Percentiles rank a stretch among this genome's conserved stretches.
Evolutionary conservation across 2,888 invertebrate genomes (phyloP).

Genomic region (Hemicrepidius hirtus): DNA sequence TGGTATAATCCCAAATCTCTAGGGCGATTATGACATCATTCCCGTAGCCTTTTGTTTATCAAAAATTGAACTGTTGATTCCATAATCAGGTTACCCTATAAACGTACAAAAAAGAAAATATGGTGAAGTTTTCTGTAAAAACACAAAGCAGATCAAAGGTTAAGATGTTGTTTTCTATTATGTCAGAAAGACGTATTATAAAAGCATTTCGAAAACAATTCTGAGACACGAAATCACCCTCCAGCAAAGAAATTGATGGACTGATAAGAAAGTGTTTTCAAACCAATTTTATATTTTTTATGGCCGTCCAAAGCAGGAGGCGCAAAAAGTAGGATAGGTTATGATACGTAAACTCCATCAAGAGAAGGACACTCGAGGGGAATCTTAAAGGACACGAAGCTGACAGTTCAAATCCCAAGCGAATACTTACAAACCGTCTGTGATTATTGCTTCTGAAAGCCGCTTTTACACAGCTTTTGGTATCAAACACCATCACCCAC

Average conservation of each 20-base stretch:
- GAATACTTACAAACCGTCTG: slow-evolving; percentile 44
- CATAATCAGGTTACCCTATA: too few relatives aligned
- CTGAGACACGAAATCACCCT: background rate
- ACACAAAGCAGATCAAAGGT: too few relatives aligned
- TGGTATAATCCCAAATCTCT: too few relatives aligned
- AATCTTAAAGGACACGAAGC: slow-evolving; percentile 47
- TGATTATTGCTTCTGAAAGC: slow-evolving; percentile 47
- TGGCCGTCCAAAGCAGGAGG: slow-evolving; percentile 33
- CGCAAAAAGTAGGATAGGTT: slow-evolving; percentile 41
- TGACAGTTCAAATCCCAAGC: slow-evolving; percentile 39
- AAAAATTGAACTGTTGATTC: too few relatives aligned
- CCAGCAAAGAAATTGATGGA: slow-evolving; percentile 5
- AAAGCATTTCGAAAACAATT: slow-evolving; percentile 17
- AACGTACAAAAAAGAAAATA: background rate
- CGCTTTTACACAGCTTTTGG: slow-evolving; percentile 34
- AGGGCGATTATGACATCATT: too few relatives aligned
- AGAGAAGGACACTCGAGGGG: slow-evolving; percentile 43
- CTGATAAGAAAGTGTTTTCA: slow-evolving; percentile 40
- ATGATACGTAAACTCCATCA: slow-evolving; percentile 50
- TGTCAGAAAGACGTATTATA: slow-evolving; percentile 1
- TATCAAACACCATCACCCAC: background rate
- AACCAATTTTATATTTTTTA: slow-evolving; percentile 44
- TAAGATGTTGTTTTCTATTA: background rate
- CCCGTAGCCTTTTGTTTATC: too few relatives aligned
- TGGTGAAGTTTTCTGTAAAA: background rate